These are phyloP conservation scores for Chirona hameri DNA, from an alignment of 2,888 invertebrate genomes.

Conservation along the genomic window DNA sequence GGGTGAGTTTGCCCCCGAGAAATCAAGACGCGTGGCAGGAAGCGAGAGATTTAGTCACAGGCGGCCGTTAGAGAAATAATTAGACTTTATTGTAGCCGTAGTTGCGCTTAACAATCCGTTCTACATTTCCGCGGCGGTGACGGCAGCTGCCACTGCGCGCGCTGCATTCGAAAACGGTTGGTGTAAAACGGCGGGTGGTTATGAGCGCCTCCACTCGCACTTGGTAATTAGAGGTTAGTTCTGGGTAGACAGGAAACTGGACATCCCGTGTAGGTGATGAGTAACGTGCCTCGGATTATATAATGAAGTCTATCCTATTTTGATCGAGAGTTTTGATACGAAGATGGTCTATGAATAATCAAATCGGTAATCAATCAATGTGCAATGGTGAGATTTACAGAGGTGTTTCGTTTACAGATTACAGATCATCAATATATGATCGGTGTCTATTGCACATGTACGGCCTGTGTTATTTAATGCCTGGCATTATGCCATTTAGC, in stretches of 20 bases:
- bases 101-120: background rate
- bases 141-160: background rate
- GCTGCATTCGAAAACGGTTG: background rate
- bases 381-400: background rate
- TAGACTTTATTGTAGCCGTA: background rate
- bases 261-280: background rate
- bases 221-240: background rate
- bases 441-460: no score
- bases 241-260: background rate
- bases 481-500: no score
- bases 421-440: no score
- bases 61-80: constrained; percentile 1
- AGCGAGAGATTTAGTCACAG: background rate
- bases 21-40: constrained; percentile 10
- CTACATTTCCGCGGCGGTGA: background rate
- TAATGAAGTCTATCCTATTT: no score
- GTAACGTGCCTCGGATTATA: background rate
- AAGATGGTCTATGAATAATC: no score
- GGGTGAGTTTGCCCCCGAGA: background rate
- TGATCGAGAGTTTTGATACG: no score
- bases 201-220: background rate
- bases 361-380: background rate
- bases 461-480: no score
- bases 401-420: no score
- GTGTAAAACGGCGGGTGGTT: background rate